phyloP scores from a whole-genome alignment of 2,113 vertebrate species.

The Phrynocephalus versicolor region DNA sequence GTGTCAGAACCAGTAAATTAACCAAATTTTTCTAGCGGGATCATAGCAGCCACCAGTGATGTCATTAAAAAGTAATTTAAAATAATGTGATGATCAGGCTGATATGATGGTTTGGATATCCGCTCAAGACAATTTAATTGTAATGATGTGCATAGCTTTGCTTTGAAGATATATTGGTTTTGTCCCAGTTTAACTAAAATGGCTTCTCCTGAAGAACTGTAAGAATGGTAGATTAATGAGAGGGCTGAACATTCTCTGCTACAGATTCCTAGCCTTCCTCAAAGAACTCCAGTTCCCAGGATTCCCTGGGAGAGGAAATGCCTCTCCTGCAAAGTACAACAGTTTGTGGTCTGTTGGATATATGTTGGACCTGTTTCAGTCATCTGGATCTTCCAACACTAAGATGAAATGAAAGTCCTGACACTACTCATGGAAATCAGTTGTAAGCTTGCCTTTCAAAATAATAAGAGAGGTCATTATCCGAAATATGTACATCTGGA shows the following conservation, averaged over 20 bases:
- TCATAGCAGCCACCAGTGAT: not conserved
- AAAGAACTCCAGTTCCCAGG: not conserved
- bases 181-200: not conserved
- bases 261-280: not conserved
- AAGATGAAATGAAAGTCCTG: not conserved
- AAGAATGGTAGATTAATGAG: not conserved
- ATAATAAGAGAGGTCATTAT: slow-evolving; percentile 24
- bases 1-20: not conserved
- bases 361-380: not conserved
- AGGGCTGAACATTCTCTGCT: not conserved
- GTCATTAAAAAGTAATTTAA: not conserved
- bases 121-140: not conserved
- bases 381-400: not conserved
- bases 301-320: not conserved
- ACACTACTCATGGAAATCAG: not conserved
- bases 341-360: not conserved
- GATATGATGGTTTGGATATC: not conserved
- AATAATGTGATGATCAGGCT: not conserved
- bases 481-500: slow-evolving; percentile 38
- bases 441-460: slow-evolving; percentile 32
- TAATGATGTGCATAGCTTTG: not conserved
- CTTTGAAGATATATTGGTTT: not conserved
- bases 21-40: not conserved
- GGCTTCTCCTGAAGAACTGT: not conserved
- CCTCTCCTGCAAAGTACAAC: not conserved